Percentiles rank a stretch among this genome's conserved stretches.
These are phyloP conservation scores for Pinna nobilis DNA, from an alignment of 1,140 invertebrate genomes.

Conservation along the genomic window DNA sequence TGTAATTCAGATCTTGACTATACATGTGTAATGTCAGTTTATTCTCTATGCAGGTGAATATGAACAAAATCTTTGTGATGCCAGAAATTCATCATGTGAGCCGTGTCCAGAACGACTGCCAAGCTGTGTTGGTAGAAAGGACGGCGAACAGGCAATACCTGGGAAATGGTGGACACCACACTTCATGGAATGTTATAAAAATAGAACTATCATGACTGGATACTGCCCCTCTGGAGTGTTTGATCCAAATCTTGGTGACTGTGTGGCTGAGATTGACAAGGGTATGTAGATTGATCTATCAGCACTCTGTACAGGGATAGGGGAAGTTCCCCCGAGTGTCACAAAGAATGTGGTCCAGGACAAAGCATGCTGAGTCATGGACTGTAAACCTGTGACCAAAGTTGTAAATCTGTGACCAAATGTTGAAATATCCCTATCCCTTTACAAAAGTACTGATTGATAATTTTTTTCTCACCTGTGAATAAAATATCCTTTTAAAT, in stretches of 20 bases:
- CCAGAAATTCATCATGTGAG: constrained; percentile 21
- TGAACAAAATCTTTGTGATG: constrained; percentile 35
- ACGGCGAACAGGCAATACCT: constrained; percentile 42
- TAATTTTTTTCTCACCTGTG: too few species aligned
- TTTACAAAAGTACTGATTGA: too few species aligned
- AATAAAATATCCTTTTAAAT: too few species aligned
- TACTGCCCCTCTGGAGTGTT: constrained; percentile 27
- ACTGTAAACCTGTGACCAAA: too few species aligned
- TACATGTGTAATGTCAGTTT: neutral
- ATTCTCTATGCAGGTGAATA: constrained; percentile 38
- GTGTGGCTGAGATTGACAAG: constrained; percentile 16
- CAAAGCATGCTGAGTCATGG: too few species aligned
- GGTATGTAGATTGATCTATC: constrained; percentile 22
- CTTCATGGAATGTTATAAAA: constrained; percentile 41
- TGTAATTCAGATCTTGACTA: too few species aligned
- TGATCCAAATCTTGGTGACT: constrained; percentile 24
- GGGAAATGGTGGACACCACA: constrained; percentile 37
- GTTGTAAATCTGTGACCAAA: too few species aligned
- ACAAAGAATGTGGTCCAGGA: too few species aligned
- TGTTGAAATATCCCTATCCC: too few species aligned
- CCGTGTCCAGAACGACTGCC: constrained; percentile 41
- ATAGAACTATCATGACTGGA: constrained; percentile 38
- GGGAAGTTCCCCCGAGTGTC: too few species aligned
- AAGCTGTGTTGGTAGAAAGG: constrained; percentile 37
- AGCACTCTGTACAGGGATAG: too few species aligned